These are phyloP conservation scores for Uloborus diversus DNA, from an alignment of 1,140 invertebrate genomes.

Conservation along the genomic window DNA sequence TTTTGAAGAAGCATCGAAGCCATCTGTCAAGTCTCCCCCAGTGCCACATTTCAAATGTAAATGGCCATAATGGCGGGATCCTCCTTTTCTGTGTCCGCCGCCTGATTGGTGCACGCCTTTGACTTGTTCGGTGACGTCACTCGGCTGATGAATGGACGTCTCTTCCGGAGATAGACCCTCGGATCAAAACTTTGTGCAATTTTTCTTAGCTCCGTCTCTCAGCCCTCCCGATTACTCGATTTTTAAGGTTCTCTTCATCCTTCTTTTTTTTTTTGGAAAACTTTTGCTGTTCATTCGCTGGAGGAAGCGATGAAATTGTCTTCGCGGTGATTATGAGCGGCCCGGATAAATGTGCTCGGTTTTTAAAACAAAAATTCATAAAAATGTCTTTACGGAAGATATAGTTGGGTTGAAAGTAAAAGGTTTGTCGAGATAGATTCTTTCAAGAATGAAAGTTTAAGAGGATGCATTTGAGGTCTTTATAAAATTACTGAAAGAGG, in stretches of 20 bases:
- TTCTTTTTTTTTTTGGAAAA: background rate
- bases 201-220: background rate
- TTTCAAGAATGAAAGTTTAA: no score
- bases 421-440: no score
- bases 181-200: slow-evolving; percentile 8
- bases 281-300: background rate
- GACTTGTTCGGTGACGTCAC: slow-evolving; percentile 47
- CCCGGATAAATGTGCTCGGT: no score
- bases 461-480: no score
- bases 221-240: background rate
- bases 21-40: slow-evolving; percentile 24
- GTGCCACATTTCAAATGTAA: background rate
- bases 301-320: no score
- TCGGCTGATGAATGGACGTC: slow-evolving; percentile 28
- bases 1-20: slow-evolving; percentile 7
- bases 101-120: slow-evolving; percentile 52
- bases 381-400: no score
- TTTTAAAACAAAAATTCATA: no score
- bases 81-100: slow-evolving; percentile 41
- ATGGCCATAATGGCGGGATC: slow-evolving; percentile 13
- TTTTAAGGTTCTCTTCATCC: background rate
- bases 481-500: no score
- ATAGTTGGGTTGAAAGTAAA: no score
- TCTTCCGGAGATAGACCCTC: background rate
- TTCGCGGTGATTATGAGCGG: no score